These are phyloP conservation scores for Gymnorhina tibicen DNA, from an alignment of 2,113 vertebrate genomes.

Conservation along the genomic window DNA sequence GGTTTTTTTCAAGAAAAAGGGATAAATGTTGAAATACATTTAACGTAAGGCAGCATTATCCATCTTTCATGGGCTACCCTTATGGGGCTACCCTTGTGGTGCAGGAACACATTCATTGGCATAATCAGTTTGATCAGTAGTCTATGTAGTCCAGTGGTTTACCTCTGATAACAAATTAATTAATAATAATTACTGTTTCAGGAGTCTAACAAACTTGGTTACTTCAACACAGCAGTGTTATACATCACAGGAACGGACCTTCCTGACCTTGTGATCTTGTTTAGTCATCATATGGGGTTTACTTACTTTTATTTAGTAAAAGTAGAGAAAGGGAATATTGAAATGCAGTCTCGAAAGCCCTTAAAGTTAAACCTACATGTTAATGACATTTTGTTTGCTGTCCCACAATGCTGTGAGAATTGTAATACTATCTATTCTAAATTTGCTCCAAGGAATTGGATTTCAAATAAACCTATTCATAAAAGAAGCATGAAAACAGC, in stretches of 20 bases:
- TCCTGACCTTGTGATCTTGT: neutral
- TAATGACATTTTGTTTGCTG: conserved; percentile 25
- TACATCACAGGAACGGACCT: neutral
- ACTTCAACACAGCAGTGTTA: neutral
- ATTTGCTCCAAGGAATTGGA: conserved; percentile 17
- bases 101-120: neutral
- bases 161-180: neutral
- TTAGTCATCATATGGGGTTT: neutral
- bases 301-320: conserved; percentile 15
- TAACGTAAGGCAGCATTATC: neutral
- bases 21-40: neutral
- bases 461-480: conserved; percentile 11
- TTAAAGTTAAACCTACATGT: neutral
- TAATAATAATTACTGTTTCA: neutral
- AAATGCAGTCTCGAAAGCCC: neutral
- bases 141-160: neutral
- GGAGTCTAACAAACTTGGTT: neutral
- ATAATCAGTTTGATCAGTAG: neutral
- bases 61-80: neutral
- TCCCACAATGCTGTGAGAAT: neutral
- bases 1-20: neutral
- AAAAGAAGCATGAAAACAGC: neutral
- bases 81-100: neutral
- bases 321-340: neutral
- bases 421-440: neutral